Evolutionary conservation across 2,113 vertebrate genomes (phyloP).

Genomic region (Cyphomyrus discorhynchus): DNA sequence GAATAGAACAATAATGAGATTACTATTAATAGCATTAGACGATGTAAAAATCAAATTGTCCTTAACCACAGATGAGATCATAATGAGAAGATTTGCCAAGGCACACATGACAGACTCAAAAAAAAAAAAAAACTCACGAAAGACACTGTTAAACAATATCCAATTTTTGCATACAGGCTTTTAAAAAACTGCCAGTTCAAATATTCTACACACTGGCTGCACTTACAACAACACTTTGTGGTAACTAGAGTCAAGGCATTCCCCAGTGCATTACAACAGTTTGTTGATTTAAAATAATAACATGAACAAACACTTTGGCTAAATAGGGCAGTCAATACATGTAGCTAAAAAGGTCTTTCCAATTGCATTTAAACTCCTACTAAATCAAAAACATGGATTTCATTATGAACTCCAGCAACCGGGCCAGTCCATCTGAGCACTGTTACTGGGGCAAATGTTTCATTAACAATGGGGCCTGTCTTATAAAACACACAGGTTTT

Average conservation of each 20-base stretch:
- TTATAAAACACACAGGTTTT: background rate
- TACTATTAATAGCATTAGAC: background rate
- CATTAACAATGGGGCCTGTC: background rate
- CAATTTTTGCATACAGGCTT: background rate
- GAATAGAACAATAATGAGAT: background rate
- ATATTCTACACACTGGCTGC: background rate
- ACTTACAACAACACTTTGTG: background rate
- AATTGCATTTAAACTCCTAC: background rate
- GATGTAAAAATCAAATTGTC: background rate
- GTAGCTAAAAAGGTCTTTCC: background rate
- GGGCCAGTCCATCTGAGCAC: background rate
- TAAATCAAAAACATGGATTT: background rate
- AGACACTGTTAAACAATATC: background rate
- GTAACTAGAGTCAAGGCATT: background rate
- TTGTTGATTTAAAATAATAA: background rate
- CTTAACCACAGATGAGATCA: background rate
- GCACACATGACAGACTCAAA: background rate
- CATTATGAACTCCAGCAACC: background rate
- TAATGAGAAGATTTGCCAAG: background rate
- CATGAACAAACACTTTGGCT: conserved; percentile 1
- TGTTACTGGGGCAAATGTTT: background rate
- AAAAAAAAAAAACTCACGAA: background rate
- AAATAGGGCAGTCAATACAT: background rate
- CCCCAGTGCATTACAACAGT: background rate
- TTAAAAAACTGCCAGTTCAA: background rate